A percentile compares a stretch with the other conserved stretches of the same genome.
Evolutionary conservation across 2,888 invertebrate species (phyloP).

Genomic region (Cantharis flavilabris): DNA sequence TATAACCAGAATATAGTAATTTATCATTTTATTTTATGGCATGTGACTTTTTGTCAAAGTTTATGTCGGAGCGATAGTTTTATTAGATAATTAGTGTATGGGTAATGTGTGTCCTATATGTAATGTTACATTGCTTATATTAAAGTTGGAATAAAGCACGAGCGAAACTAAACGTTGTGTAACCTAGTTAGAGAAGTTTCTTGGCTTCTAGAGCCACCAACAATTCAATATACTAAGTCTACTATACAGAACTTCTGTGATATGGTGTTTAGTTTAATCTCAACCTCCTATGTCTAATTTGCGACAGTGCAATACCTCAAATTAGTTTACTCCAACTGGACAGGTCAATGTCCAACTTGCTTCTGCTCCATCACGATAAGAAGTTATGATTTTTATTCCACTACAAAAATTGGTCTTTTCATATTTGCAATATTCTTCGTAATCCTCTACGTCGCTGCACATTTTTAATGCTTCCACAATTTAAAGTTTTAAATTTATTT

Average conservation of each 20-base stretch:
- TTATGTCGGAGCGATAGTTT: background rate
- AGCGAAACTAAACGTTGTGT: slow-evolving; percentile 17
- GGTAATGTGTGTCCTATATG: slow-evolving; percentile 11
- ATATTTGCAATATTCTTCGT: too few relatives aligned
- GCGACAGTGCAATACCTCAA: background rate
- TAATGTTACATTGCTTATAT: slow-evolving; percentile 10
- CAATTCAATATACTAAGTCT: slow-evolving; percentile 25
- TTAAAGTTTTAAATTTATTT: background rate
- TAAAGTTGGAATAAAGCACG: slow-evolving; percentile 13
- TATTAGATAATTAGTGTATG: slow-evolving; percentile 16
- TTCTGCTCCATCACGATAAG: background rate
- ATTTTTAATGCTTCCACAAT: background rate
- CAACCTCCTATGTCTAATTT: background rate
- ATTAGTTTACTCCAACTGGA: background rate
- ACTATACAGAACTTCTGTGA: background rate
- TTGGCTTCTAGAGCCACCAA: slow-evolving; percentile 16
- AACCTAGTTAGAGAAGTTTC: slow-evolving; percentile 25
- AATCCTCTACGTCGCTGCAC: too few relatives aligned
- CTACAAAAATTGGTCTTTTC: too few relatives aligned
- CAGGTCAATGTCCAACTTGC: background rate
- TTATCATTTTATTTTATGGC: background rate
- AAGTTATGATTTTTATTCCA: background rate
- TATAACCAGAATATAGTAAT: slow-evolving; percentile 2
- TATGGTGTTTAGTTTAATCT: background rate
- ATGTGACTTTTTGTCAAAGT: slow-evolving; percentile 5